Evolutionary conservation across 2,113 vertebrate genomes (phyloP).

Genomic region (Riparia riparia): DNA sequence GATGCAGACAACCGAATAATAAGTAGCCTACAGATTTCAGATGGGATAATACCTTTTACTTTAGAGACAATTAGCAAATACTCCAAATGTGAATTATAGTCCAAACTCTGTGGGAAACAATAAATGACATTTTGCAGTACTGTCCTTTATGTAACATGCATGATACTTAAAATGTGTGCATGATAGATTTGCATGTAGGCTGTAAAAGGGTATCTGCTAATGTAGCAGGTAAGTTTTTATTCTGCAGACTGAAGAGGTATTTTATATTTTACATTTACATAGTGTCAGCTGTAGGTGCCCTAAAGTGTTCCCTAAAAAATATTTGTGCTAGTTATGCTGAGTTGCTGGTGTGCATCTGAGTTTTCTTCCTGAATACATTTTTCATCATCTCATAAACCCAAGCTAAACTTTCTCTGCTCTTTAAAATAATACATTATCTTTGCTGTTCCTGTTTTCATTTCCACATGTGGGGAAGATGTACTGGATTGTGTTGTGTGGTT

Average conservation of each 20-base stretch:
- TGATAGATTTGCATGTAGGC: not conserved
- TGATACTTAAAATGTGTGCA: not conserved
- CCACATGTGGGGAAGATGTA: not conserved
- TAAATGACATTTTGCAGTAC: not conserved
- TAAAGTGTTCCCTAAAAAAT: not conserved
- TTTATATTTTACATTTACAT: not conserved
- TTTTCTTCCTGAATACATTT: constrained; percentile 11
- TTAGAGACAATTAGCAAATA: not conserved
- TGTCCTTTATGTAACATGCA: not conserved
- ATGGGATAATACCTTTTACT: not conserved
- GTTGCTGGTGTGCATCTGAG: not conserved
- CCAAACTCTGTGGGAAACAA: not conserved
- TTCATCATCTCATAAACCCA: not conserved
- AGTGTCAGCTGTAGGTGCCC: not conserved
- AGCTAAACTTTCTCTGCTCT: not conserved
- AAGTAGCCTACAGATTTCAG: not conserved
- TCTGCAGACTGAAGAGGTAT: not conserved
- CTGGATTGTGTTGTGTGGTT: not conserved
- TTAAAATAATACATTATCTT: not conserved
- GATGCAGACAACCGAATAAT: not conserved
- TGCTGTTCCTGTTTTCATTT: not conserved
- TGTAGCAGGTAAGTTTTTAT: not conserved
- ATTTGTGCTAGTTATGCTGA: not conserved
- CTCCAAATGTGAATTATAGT: not conserved
- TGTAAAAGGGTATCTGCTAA: not conserved